Evolutionary conservation across 2,888 invertebrate genomes (phyloP), one percentile per base, ranked within the genome.

Genomic region (Piscicola geometra): DNA sequence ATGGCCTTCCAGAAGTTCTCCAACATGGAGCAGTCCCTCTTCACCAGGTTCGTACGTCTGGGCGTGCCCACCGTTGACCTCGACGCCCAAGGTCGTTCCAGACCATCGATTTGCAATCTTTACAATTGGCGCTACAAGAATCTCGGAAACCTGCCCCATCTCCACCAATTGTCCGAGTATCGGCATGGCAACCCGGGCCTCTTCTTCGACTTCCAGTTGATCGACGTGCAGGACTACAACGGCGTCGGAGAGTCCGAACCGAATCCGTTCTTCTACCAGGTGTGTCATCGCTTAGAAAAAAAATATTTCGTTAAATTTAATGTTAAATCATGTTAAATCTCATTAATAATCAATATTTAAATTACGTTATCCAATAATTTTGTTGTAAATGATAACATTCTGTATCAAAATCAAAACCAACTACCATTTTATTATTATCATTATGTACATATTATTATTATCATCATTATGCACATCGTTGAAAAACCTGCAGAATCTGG

Each of bases 1-100:
- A 97, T 98, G 93, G 98, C 99, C 9, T 99, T 99, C 87, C 98
- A 99, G 86, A 99, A 99, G 85, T 99, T 95, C 86, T 96, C 94
- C 75, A 99, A 99, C 84, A 98, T 99, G 98, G 99, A 99, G 83
- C 99, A 99, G 87, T 95, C 95, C 75, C 88, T 99, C 64, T 99
- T 99, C 86, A 95, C 98, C 0, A 89, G 99, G 79, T 90, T 99
- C 85, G 97, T 99, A 21, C 88, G 97, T 9, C 88, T 99, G 0
- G 97, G 97, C 0, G 96, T 99, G 0, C 98, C 99, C 0, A 95
- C 96, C 0, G 93, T 99, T 0, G 94, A 98, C 84, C 87, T 99
- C 77, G 99, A 99, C 86, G 95, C 94, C 0, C 99, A 99, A 85
- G 99, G 99, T 78, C 90, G 99, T 79, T 83, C 84, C 18, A 78